Evolutionary conservation across 2,888 invertebrate genomes (phyloP), one percentile per base, ranked within the genome.

Genomic region (Sinohyriopsis cumingii): DNA sequence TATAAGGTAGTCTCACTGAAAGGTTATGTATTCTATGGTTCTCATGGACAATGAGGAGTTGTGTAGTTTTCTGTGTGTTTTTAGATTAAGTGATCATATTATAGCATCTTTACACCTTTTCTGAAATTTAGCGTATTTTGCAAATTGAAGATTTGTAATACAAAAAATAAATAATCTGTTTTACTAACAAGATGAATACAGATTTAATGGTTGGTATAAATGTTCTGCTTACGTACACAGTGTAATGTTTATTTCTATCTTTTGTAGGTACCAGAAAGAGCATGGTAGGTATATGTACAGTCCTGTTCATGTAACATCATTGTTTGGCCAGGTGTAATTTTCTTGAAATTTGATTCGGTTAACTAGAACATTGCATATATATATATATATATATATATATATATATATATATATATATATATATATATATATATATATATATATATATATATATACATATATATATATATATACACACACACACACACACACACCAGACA

Each of bases 231-330:
- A 54, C 55, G 22, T 54, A 63, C 9, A 63, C 7, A 53, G 18
- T 12, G n/a, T 54, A 24, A 53, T 63, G 18, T 64, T 20, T 22
- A 45, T 67, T 20, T 54, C 28, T 67, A 15, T 25, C 9, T 67
- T 33, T 81, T 85, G 22, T 79, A 87, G 87, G 66, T 85, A 87
- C 45, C 80, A 84, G 65, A 82, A 83, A 77, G 82, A 86, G 55
- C 83, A 85, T 81, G 86, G 87, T 87, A 80, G 81, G 86, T 82
- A 55, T 18, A 45, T 15, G 20, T 19, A 45, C 33, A 61, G 59
- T 57, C 9, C 22, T 45, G 45, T 45, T 45, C 45, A 45, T 12
- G 45, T 45, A 45, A 45, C 45, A 45, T 45, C 15, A 59, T 22
- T 24, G 19, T 59, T 19, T 9, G 4, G 4, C 20, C 20, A 59